Base-by-base conservation (phyloP, 2,888 invertebrate genomes). In the Thumatha senex region DNA sequence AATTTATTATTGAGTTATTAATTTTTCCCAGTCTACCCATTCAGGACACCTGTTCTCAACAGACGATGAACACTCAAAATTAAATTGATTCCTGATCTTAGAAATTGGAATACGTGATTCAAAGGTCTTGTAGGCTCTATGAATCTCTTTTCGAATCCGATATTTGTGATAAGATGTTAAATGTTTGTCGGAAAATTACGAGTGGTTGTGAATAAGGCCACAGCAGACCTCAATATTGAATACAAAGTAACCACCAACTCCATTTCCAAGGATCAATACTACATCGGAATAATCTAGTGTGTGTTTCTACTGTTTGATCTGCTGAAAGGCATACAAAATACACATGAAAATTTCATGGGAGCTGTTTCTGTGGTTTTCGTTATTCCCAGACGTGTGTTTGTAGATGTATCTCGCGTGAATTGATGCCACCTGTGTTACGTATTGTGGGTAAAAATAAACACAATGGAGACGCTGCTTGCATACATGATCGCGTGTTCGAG, bases 301-400 rank as follows among this genome's bases (percentile, higher is more conserved):
- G 58, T 24, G 18, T 24, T 4, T 5, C 5, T 24, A 24, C 18
- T 80, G 74, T 82, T 82, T 82, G 80, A 71, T 69, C 76, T 70
- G 66, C 71, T 80, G 75, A 82, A 82, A 82, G 82, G 78, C 61
- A 66, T 49, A 47, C 65, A 24, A 24, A 24, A 24, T 5, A 76
- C 63, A 75, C 44, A 78, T 80, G 74, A 79, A 78, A 79, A 51
- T 77, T 80, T 78, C 73, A 81, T 78, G 67, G 53, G 54, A 60
- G 56, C 48, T 14, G 43, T 24, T 39, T 59, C 57, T 61, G 59
- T 48, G 36, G 36, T 33, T 48, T 14, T 12, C 43, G 1, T 41
- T 50, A 44, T 43, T 30, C 14, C 30, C 8, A 36, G 18, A 4
- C 2, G 18, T 5, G 18, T 24, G 18, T 24, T 24, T 46, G 31